Evolutionary conservation across 2,888 invertebrate genomes (phyloP), one percentile per base, ranked within the genome.

Genomic region (Saturnia japonica): DNA sequence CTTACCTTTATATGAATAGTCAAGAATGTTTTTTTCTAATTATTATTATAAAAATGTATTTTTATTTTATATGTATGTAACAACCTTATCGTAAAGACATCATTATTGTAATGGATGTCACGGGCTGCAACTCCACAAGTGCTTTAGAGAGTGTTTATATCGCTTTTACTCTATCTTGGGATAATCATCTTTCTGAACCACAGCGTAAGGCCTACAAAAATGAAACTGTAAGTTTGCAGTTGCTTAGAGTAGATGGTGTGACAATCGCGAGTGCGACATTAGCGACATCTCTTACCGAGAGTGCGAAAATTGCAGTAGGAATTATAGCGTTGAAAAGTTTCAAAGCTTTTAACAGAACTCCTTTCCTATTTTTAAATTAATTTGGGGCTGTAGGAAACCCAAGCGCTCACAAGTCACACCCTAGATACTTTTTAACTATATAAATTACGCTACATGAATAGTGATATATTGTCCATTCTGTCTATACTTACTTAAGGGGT

Each of bases 71-170:
- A 42, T 19, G 1, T 22, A 64, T 22, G 67, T 40, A 73, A 60
- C 89, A 91, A 71, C 93, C 93, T 91, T 92, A 77, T 68, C 74
- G 72, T 78, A 86, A 88, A 88, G 85, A 89, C 88, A 90, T 91
- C 91, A 92, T 91, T 89, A 89, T 87, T 84, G 88, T 91, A 91
- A 93, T 93, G 93, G 93, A 93, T 92, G 93, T 93, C 93, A 93
- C 91, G 91, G 91, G 85, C 89, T 89, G 83, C 90, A 89, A 91
- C 92, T 87, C 82, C 78, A 86, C 87, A 88, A 93, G 91, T 87
- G 87, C 89, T 87, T 91, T 89, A 85, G 84, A 88, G 88, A 88
- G 82, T 86, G 82, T 85, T 80, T 80, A 78, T 80, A 74, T 81
- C 82, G 84, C 75, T 76, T 70, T 67, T 62, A 64, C 22, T 34